Base-by-base conservation (phyloP, 2,797 vertebrate genomes). In the Ctenochaetus hawaiiensis region DNA sequence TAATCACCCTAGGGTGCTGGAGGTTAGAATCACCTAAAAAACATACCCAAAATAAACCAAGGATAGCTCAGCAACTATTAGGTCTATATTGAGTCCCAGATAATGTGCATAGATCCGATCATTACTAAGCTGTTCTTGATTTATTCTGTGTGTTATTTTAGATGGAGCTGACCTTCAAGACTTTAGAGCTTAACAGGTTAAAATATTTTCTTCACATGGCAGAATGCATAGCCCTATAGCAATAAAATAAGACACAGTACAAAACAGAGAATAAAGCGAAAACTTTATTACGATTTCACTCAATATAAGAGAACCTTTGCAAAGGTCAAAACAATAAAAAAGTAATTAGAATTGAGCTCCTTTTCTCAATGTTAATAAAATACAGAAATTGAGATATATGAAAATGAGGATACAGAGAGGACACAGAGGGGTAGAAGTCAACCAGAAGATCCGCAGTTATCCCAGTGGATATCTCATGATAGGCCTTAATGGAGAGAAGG, bases 381-480 rank as follows among this genome's bases (percentile, higher is more conserved):
- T 41, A 41, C 39, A 41, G 39, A 41, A 9, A 41, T 41, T 44
- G 57, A 17, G 17, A 44, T 72, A 30, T 64, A 45, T 30, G 5
- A 58, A 49, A 11, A 34, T 7, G 30, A 34, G 30, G 30, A 34
- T 34, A 34, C 30, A 34, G 30, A 34, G 30, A 34, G 30, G 30
- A 34, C 39, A 41, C 11, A 41, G 39, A 41, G 39, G 14, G 45
- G 11, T 14, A 48, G 37, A 67, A 20, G 9, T 66, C 47, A 44
- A n/a, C 14, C 51, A 9, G n/a, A 54, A 64, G 44, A n/a, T 2
- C 16, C 23, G 12, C 1, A 10, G 44, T 52, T 57, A 41, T 11
- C 65, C 8, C 30, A 44, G 45, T 65, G 53, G 37, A 68, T 62
- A 57, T 60, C 54, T 54, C 41, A 8, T 75, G 66, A 69, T 68